Evolutionary conservation across 2,113 vertebrate species (phyloP), one percentile per base, ranked within the genome.

Genomic region (Emydocephalus ijimae): DNA sequence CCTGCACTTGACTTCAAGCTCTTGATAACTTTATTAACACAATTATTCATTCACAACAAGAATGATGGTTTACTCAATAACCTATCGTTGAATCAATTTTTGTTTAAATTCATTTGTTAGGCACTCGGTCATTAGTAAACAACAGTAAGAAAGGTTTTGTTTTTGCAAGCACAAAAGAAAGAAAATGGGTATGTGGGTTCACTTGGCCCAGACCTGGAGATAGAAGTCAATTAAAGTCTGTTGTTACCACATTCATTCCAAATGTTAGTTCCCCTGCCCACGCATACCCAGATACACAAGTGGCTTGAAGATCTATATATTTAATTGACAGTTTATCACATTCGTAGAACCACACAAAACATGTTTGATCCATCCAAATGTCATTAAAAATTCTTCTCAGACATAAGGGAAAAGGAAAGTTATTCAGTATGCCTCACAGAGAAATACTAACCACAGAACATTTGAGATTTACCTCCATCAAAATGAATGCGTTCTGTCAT

Each of bases 401-500:
- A 43, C 48, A 85, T 92, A 8, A 24, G 52, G 88, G 56, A 94
- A 90, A 0, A 15, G 90, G 45, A 88, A 91, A 85, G 29, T 81
- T 61, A 87, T 7, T 88, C 43, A 45, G 0, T 57, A n/a, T 91
- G 86, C 34, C 85, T 90, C 29, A 90, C 11, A 88, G 91, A 94
- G 20, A 94, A 59, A n/a, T 94, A 94, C 23, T 59, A 87, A 90
- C 2, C 10, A 61, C 59, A 92, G 94, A 90, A 57, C 1, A 50
- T 29, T 85, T 89, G 74, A 90, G 88, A 61, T 24, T 93, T 96
- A 90, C 55, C 87, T 23, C 87, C 8, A 43, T 45, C 52, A 94
- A 93, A 95, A 94, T 89, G 8, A 94, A 95, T 89, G 85, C 55
- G 89, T 92, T 50, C 74, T 92, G 54, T 87, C 91, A 90, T 92